Evolutionary conservation across 2,888 invertebrate genomes (phyloP).

Genomic region (Drosophila putrida): DNA sequence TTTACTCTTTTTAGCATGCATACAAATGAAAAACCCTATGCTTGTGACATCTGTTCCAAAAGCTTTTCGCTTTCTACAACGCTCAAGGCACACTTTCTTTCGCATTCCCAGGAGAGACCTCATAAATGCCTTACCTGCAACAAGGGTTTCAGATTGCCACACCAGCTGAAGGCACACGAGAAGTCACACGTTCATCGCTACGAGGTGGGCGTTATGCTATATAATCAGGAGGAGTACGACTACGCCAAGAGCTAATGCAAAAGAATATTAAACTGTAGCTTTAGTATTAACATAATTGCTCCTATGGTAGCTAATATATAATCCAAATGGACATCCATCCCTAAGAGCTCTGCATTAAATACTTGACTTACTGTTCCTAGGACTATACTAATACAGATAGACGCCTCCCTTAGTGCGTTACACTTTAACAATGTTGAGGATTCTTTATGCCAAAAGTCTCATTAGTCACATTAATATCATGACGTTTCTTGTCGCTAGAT

Average conservation of each 20-base stretch:
- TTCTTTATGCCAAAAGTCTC: too few relatives aligned
- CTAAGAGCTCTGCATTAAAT: too few relatives aligned
- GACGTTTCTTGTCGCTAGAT: too few relatives aligned
- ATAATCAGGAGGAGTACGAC: slow-evolving; percentile 35
- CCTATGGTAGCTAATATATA: slow-evolving; percentile 30
- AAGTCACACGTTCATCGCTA: slow-evolving; percentile 58
- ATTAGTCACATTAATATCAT: too few relatives aligned
- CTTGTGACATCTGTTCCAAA: slow-evolving; percentile 75
- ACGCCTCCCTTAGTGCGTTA: too few relatives aligned
- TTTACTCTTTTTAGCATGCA: slow-evolving; percentile 70
- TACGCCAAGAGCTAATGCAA: slow-evolving; percentile 14
- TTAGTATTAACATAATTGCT: slow-evolving; percentile 12
- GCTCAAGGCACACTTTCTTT: slow-evolving; percentile 76
- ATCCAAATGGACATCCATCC: too few relatives aligned
- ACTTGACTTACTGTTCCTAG: too few relatives aligned
- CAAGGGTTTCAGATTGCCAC: slow-evolving; percentile 83
- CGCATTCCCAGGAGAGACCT: slow-evolving; percentile 80
- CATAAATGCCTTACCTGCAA: slow-evolving; percentile 82
- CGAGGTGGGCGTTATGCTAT: slow-evolving; percentile 40
- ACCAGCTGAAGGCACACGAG: slow-evolving; percentile 83
- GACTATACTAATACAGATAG: too few relatives aligned
- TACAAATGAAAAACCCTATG: slow-evolving; percentile 83
- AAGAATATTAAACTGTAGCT: neutral
- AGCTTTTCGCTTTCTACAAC: slow-evolving; percentile 80
- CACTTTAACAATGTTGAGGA: too few relatives aligned